These are phyloP conservation scores for Drosophila rubida DNA, from an alignment of 2,888 invertebrate species.

Conservation along the genomic window DNA sequence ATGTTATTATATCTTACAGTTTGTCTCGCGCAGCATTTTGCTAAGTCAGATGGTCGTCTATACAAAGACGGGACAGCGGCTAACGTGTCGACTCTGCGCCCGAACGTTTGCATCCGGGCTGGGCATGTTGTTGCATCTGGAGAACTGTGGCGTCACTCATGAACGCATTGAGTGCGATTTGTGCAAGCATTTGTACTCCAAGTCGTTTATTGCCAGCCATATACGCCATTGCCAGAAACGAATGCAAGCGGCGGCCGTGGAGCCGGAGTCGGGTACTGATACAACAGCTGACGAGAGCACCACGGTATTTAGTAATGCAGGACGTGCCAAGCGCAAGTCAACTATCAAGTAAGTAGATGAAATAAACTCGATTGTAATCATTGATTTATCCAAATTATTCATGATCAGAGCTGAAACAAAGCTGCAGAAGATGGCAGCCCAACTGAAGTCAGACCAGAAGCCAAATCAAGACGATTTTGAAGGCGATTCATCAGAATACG, in stretches of 20 bases:
- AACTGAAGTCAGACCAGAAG: constrained; percentile 29
- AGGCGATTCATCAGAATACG: constrained; percentile 70
- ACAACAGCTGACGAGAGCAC: neutral
- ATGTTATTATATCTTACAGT: constrained; percentile 30
- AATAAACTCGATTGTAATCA: neutral
- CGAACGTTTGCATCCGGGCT: constrained; percentile 68
- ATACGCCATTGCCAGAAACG: constrained; percentile 62
- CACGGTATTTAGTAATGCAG: constrained; percentile 71
- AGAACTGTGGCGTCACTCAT: constrained; percentile 72
- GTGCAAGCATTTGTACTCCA: constrained; percentile 68
- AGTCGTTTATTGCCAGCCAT: constrained; percentile 56
- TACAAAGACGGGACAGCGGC: constrained; percentile 51
- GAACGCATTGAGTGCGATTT: constrained; percentile 68
- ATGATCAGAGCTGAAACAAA: constrained; percentile 79
- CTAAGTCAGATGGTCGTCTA: constrained; percentile 62
- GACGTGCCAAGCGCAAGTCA: constrained; percentile 80
- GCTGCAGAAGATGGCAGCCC: constrained; percentile 69
- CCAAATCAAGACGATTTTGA: constrained; percentile 52
- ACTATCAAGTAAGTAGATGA: constrained; percentile 74
- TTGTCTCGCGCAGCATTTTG: constrained; percentile 58
- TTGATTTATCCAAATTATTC: neutral
- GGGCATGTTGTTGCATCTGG: constrained; percentile 80
- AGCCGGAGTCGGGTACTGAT: neutral
- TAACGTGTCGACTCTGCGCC: constrained; percentile 81
- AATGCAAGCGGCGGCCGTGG: fast-evolving